Percentiles rank a stretch among this genome's conserved stretches.
phyloP scores from a whole-genome alignment of 64 coral and sea anemone species.

The Montipora sp. region DNA sequence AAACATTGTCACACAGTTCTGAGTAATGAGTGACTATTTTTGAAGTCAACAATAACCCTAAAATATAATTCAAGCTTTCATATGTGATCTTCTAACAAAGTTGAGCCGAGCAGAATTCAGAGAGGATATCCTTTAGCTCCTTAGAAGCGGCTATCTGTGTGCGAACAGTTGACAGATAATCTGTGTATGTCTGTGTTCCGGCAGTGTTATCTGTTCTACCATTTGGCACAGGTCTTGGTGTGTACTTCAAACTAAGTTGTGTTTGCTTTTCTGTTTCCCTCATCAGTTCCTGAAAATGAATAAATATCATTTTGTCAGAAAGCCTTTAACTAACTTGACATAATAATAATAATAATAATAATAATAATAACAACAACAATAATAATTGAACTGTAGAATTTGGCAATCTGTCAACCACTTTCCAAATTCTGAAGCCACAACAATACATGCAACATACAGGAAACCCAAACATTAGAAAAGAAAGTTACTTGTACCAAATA shows the following conservation, averaged over 20 bases:
- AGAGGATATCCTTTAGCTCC: slow-evolving; percentile 72
- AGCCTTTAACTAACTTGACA: no score
- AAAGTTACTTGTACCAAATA: slow-evolving; percentile 43
- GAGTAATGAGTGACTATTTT: not conserved
- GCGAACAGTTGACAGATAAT: slow-evolving; percentile 63
- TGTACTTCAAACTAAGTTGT: slow-evolving; percentile 40
- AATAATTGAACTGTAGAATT: no score
- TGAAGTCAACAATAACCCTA: not conserved
- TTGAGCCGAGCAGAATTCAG: slow-evolving; percentile 57
- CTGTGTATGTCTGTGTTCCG: slow-evolving; percentile 65
- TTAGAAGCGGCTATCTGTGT: slow-evolving; percentile 72
- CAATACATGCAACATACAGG: not conserved
- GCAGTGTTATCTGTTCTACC: slow-evolving; percentile 14
- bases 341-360: no score
- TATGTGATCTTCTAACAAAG: not conserved
- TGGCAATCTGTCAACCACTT: no score
- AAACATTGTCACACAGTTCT: not conserved
- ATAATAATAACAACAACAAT: no score
- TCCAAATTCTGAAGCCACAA: no score
- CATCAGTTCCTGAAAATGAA: slow-evolving; percentile 40
- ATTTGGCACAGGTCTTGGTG: slow-evolving; percentile 43
- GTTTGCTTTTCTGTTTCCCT: slow-evolving; percentile 52
- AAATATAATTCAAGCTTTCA: not conserved
- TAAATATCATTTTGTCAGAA: no score
- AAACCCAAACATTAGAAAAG: not conserved